Evolutionary conservation across 2,888 invertebrate species (phyloP), one percentile per base, ranked within the genome.

Genomic region (Drosophila dives): DNA sequence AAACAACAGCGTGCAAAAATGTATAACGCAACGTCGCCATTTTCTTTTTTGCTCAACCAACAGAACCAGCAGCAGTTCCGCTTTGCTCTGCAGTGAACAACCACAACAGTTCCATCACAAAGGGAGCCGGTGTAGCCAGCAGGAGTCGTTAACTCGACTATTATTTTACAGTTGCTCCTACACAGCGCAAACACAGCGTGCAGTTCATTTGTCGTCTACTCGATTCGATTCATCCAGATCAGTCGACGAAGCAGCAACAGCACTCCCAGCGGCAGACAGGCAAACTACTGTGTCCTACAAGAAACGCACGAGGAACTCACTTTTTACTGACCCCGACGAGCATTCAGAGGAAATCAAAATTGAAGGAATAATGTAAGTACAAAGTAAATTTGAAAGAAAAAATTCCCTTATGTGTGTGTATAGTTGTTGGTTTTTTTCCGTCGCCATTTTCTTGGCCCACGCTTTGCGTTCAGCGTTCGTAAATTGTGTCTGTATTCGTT

Each of bases 31-130:
- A 83, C 75, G 91, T 83, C 91, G 92, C 92, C 92, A 91, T 91
- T 92, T 91, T 91, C 90, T 92, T 91, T 91, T 91, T 82, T 92
- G 89, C 75, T 84, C 89, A 72, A 91, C 91, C 75, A 91, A 88
- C 86, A 91, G 91, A 70, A 81, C 84, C 75, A 89, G 77, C 89
- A 86, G 84, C 63, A 84, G 77, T 77, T 80, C 82, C 81, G 91
- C 89, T 90, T 89, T 82, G 86, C 81, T 86, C 83, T 82, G 85
- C 83, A 56, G 49, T 71, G 86, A 85, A 86, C 88, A 85, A 62
- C 82, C 77, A 76, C 77, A 85, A 71, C 90, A 79, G 86, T 86
- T 86, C 83, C 72, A 79, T 2, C 45, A 23, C 15, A 45, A 23
- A 74, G 74, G 88, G 79, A 83, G 88, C 75, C 82, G 61, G 75